These are phyloP conservation scores for Anthoscopus minutus DNA, from an alignment of 2,113 vertebrate species.

Conservation along the genomic window DNA sequence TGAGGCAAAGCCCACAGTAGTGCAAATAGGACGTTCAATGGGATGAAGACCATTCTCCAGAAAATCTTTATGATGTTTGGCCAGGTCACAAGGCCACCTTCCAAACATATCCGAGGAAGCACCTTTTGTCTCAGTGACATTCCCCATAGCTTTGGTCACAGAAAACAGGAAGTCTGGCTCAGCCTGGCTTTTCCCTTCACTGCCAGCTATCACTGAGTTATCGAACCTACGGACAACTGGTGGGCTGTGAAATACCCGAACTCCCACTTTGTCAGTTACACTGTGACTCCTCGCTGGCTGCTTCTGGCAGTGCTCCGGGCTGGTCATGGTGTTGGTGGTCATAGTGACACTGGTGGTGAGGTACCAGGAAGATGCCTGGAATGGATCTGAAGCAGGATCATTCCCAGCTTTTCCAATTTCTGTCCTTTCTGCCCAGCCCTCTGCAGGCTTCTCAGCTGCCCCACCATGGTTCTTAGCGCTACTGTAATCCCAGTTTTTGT, in stretches of 20 bases:
- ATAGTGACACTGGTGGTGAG: slow-evolving; percentile 92
- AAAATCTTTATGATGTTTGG: slow-evolving; percentile 77
- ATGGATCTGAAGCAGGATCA: slow-evolving; percentile 66
- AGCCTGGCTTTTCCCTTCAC: slow-evolving; percentile 46
- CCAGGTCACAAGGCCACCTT: slow-evolving; percentile 81
- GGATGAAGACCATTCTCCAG: slow-evolving; percentile 66
- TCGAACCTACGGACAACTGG: slow-evolving; percentile 68
- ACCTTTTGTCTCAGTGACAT: slow-evolving; percentile 62
- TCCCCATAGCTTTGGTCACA: slow-evolving; percentile 73
- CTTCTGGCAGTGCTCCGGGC: slow-evolving; percentile 88
- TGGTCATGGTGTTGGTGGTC: slow-evolving; percentile 90
- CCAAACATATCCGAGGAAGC: slow-evolving; percentile 77
- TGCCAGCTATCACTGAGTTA: slow-evolving; percentile 24
- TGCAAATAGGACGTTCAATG: slow-evolving; percentile 76
- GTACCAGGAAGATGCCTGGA: slow-evolving; percentile 87
- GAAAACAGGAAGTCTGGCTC: slow-evolving; percentile 80
- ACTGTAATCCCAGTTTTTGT: slow-evolving; percentile 87
- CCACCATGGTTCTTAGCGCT: slow-evolving; percentile 35
- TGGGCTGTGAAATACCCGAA: slow-evolving; percentile 84
- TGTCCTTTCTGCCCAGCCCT: slow-evolving; percentile 77
- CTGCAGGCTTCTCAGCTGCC: slow-evolving; percentile 53
- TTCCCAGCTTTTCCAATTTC: slow-evolving; percentile 65
- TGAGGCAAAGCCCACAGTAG: slow-evolving; percentile 82
- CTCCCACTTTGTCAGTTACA: slow-evolving; percentile 73
- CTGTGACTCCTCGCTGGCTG: slow-evolving; percentile 70